Base-by-base conservation (phyloP, 2,797 vertebrate species). In the Alectoris magna region DNA sequence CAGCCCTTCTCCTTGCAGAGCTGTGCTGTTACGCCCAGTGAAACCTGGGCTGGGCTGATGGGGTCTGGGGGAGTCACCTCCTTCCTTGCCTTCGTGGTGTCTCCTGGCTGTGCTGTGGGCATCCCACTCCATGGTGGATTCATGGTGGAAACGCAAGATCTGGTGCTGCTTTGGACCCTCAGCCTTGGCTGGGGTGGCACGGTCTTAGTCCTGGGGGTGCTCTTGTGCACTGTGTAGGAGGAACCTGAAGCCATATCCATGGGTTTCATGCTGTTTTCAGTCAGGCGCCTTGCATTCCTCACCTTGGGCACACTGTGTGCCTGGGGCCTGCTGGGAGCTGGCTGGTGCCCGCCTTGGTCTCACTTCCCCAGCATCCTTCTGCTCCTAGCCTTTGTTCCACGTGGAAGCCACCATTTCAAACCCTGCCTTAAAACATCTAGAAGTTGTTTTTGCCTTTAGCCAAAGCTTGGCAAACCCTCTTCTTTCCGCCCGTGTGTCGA, bases 361-460 rank as follows among this genome's bases (percentile, higher is more conserved):
- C 53, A 44, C 58, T 78, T 87, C 48, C 27, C 43, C 38, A 85
- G 59, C 84, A 14, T 56, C 41, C 39, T 0, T 0, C 59, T 86
- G 91, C 79, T 91, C 87, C 73, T 63, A 84, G 73, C 69, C 67
- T 27, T 95, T 86, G 53, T 84, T 93, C 62, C 19, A 13, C 16
- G 66, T 72, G 82, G 89, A 93, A 96, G 39, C 79, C 6, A 29
- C 49, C 46, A 80, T 79, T 93, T 92, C 74, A 78, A 93, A 38
- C 39, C 12, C 43, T 38, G 55, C 49, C 89, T 80, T 58, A 72
- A 92, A 84, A 21, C 58, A 43, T 74, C 26, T 66, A 38, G 2
- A 56, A 86, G 73, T 92, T 93, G 86, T 44, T 95, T 93, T 91
- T 92, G 48, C 68, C 77, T 84, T 70, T 38, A 84, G 68, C 68